phyloP scores from a whole-genome alignment of 2,888 invertebrate genomes.

The Smittia sp. region DNA sequence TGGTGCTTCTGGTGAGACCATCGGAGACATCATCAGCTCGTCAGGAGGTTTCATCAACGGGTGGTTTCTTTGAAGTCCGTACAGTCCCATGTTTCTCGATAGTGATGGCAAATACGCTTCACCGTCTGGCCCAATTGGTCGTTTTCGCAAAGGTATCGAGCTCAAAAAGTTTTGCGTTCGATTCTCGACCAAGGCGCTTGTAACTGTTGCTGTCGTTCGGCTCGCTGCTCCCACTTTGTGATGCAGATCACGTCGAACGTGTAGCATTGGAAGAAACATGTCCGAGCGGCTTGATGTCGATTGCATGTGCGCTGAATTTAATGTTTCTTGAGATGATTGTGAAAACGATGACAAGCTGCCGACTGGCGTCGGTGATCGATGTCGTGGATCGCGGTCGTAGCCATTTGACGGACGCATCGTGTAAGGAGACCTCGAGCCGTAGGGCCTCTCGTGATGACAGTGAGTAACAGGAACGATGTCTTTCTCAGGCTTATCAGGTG shows the following conservation, averaged over 20 bases:
- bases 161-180: constrained; percentile 52
- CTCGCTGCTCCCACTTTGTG: constrained; percentile 52
- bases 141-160: constrained; percentile 52
- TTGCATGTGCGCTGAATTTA: constrained; percentile 45
- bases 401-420: constrained; percentile 71
- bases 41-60: constrained; percentile 44
- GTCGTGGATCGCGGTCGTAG: constrained; percentile 55
- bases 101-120: constrained; percentile 45
- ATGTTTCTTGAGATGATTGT: constrained; percentile 39
- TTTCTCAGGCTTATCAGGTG: constrained; percentile 44
- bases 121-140: constrained; percentile 48
- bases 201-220: constrained; percentile 45
- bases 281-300: constrained; percentile 47
- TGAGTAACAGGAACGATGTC: constrained; percentile 60
- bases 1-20: constrained; percentile 43
- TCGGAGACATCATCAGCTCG: constrained; percentile 43
- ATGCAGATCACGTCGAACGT: constrained; percentile 74
- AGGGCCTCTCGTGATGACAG: constrained; percentile 65
- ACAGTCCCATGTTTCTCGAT: constrained; percentile 33
- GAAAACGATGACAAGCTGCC: neutral
- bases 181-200: constrained; percentile 48
- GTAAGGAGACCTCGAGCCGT: constrained; percentile 61
- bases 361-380: constrained; percentile 56
- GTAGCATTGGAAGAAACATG: constrained; percentile 60
- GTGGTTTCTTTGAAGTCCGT: constrained; percentile 46